Percentiles rank a stretch among this genome's conserved stretches.
Evolutionary conservation across 2,113 vertebrate species (phyloP).

Genomic region (Propithecus coquereli): DNA sequence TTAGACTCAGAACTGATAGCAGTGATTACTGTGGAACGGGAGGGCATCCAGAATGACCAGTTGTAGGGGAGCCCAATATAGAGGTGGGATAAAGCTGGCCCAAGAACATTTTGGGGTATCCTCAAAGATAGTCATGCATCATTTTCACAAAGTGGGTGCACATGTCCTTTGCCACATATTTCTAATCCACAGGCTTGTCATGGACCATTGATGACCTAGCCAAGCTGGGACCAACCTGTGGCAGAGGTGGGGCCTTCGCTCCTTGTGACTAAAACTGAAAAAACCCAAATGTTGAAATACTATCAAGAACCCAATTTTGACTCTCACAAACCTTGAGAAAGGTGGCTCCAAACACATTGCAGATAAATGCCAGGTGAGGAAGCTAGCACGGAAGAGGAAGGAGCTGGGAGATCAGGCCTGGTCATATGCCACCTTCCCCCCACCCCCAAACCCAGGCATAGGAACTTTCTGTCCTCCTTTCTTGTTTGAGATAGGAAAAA

Average conservation of each 20-base stretch:
- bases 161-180: neutral
- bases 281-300: neutral
- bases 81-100: neutral
- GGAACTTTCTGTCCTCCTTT: neutral
- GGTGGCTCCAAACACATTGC: neutral
- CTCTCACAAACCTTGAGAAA: neutral
- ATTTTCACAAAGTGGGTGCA: neutral
- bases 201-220: neutral
- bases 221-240: neutral
- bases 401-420: neutral
- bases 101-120: neutral
- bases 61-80: neutral
- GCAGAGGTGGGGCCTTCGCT: neutral
- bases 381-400: neutral
- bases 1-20: neutral
- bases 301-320: neutral
- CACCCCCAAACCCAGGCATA: neutral
- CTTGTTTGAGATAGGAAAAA: neutral
- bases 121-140: neutral
- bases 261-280: neutral
- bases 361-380: neutral
- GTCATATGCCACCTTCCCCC: accelerated
- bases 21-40: neutral
- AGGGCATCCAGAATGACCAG: neutral
- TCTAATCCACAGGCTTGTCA: too few species aligned